Conservation (phyloP, 2,888 invertebrate genomes). For the Villa cingulata region DNA sequence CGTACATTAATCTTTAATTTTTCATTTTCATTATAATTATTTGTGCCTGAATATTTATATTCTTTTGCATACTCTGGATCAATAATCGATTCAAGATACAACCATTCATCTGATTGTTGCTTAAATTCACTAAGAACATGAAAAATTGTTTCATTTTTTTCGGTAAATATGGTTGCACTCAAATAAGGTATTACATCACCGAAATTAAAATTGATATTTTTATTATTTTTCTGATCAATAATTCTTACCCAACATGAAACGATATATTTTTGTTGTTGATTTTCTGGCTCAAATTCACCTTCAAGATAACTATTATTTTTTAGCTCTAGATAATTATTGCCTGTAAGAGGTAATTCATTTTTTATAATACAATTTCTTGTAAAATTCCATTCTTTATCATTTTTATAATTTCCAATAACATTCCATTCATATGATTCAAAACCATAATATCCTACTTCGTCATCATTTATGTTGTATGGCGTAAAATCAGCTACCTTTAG, state of each 20-base stretch:
- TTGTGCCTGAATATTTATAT: neutral
- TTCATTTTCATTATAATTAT: neutral
- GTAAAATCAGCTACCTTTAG: slow-evolving; percentile 3
- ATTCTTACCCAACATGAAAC: slow-evolving; percentile 7
- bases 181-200: slow-evolving; percentile 3
- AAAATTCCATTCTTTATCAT: no score
- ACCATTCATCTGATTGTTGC: slow-evolving; percentile 4
- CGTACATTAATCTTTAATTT: slow-evolving; percentile 4
- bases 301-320: slow-evolving; percentile 5
- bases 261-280: slow-evolving; percentile 4
- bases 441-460: slow-evolving; percentile 5
- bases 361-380: neutral
- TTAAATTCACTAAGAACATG: slow-evolving; percentile 5
- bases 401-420: slow-evolving; percentile 1
- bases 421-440: slow-evolving; percentile 10
- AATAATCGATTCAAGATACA: slow-evolving; percentile 4
- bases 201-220: neutral
- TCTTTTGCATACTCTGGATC: neutral
- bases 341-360: slow-evolving; percentile 6
- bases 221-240: neutral
- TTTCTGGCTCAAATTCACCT: slow-evolving; percentile 3
- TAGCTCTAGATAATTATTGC: slow-evolving; percentile 7
- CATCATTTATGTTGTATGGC: neutral
- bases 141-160: neutral
- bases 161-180: neutral